Evolutionary conservation across 1,140 invertebrate species (phyloP).

Genomic region (Hylyphantes graminicola): DNA sequence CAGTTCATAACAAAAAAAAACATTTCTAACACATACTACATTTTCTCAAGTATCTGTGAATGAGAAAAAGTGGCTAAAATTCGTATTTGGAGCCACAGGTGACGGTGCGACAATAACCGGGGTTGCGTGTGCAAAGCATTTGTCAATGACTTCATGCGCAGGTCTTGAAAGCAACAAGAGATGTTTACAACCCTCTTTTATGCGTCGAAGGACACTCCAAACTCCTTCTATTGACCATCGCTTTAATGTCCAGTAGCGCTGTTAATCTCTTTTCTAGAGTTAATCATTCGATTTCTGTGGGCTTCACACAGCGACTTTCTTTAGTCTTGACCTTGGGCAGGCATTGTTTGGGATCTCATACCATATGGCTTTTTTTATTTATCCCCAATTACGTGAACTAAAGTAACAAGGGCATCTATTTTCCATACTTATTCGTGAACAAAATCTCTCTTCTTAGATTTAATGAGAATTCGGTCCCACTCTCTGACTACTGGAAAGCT

Average conservation of each 20-base stretch:
- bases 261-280: slow-evolving; percentile 28
- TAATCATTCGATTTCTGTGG: slow-evolving; percentile 41
- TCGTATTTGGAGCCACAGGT: not conserved
- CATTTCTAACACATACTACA: too few species aligned
- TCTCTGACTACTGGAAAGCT: not conserved
- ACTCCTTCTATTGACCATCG: slow-evolving; percentile 33
- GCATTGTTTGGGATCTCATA: slow-evolving; percentile 19
- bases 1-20: too few species aligned
- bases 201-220: slow-evolving; percentile 16
- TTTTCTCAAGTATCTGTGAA: too few species aligned
- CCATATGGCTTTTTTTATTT: slow-evolving; percentile 38
- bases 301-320: slow-evolving; percentile 39
- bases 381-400: slow-evolving; percentile 51
- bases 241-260: slow-evolving; percentile 18
- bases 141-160: not conserved
- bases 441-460: slow-evolving; percentile 37
- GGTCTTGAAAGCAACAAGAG: slow-evolving; percentile 15
- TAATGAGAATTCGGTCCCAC: slow-evolving; percentile 35
- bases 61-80: too few species aligned
- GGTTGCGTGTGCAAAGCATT: not conserved
- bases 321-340: slow-evolving; percentile 43
- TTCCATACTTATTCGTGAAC: slow-evolving; percentile 47
- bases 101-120: not conserved
- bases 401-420: slow-evolving; percentile 57
- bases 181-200: slow-evolving; percentile 11